phyloP scores from a whole-genome alignment of 2,888 invertebrate species.

The Drosophila yooni region DNA sequence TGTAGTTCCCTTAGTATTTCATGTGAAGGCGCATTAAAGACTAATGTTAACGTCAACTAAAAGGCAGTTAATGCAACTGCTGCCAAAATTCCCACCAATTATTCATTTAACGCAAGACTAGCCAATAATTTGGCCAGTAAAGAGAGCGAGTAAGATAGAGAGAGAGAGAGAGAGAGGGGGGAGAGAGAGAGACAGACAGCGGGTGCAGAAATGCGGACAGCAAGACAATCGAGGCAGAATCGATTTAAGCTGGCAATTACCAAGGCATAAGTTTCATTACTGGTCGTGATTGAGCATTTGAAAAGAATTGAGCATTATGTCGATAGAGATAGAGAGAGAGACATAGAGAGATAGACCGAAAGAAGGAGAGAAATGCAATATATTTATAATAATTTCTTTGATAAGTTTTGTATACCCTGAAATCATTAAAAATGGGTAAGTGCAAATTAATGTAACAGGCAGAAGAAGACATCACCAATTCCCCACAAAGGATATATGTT shows the following conservation, averaged over 20 bases:
- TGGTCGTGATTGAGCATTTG: background rate
- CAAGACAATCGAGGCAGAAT: background rate
- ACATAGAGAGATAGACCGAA: background rate
- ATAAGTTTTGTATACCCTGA: background rate
- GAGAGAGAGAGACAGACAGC: background rate
- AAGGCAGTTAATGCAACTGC: slow-evolving; percentile 4
- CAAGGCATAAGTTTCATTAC: background rate
- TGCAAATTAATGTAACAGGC: background rate
- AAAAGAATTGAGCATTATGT: background rate
- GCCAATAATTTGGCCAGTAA: background rate
- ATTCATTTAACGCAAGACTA: background rate
- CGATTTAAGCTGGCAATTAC: background rate
- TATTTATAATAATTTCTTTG: background rate
- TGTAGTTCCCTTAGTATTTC: slow-evolving; percentile 42
- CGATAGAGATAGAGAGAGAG: background rate
- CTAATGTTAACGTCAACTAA: background rate
- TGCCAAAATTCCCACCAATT: slow-evolving; percentile 31
- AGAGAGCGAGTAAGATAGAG: background rate
- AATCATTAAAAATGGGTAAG: background rate
- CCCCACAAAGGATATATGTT: background rate
- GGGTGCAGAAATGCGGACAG: background rate
- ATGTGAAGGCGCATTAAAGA: slow-evolving; percentile 33
- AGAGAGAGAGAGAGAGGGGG: background rate
- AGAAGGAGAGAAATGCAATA: background rate
- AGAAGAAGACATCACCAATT: background rate